A percentile compares a stretch with the other conserved stretches of the same genome.
phyloP scores from a whole-genome alignment of 1,140 invertebrate genomes.

The Drosophila pectinifera region DNA sequence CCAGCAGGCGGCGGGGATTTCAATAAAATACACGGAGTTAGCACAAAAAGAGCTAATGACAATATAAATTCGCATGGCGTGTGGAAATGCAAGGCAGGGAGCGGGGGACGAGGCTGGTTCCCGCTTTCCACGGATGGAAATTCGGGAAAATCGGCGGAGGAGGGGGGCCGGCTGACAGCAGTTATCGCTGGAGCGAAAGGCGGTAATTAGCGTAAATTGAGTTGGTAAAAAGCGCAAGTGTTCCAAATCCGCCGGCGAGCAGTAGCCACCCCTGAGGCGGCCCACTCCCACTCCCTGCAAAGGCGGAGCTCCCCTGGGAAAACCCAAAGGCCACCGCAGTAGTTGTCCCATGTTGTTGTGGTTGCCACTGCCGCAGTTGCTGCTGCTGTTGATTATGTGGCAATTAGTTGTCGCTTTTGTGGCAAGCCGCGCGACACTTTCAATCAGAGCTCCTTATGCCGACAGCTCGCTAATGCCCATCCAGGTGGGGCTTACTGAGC shows the following conservation, averaged over 20 bases:
- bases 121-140: conserved; percentile 7
- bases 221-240: conserved; percentile 80
- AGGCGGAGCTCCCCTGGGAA: not conserved
- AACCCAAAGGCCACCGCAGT: conserved; percentile 31
- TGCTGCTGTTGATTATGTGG: conserved; percentile 71
- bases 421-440: conserved; percentile 61
- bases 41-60: conserved; percentile 78
- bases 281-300: not conserved
- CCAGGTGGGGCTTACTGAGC: conserved; percentile 57
- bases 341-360: conserved; percentile 52
- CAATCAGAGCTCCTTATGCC: conserved; percentile 53
- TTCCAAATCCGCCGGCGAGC: conserved; percentile 43
- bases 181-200: conserved; percentile 72
- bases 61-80: conserved; percentile 73
- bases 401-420: conserved; percentile 80
- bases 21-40: conserved; percentile 68
- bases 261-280: conserved; percentile 3
- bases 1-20: conserved; percentile 48
- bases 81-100: conserved; percentile 57
- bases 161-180: conserved; percentile 24
- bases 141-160: conserved; percentile 16
- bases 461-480: conserved; percentile 65
- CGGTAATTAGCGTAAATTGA: conserved; percentile 83
- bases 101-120: conserved; percentile 21
- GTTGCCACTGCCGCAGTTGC: conserved; percentile 4